These are phyloP conservation scores for Ctenodactylus gundi DNA, from an alignment of 2,113 vertebrate species.

Conservation along the genomic window DNA sequence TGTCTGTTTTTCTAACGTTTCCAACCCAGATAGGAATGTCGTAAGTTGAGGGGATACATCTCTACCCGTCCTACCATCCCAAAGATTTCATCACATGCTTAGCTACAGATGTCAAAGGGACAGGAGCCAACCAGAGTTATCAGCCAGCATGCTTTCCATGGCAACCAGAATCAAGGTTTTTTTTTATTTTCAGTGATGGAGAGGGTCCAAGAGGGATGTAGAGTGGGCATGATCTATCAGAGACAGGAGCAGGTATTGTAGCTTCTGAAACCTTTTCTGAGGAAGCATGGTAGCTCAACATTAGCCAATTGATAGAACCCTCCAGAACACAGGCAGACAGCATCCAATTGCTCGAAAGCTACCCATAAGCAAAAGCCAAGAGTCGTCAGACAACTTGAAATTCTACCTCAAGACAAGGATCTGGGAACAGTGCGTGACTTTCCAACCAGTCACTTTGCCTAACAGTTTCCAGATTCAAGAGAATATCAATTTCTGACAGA, in stretches of 20 bases:
- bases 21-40: neutral
- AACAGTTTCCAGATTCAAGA: neutral
- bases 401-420: neutral
- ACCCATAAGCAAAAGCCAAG: neutral
- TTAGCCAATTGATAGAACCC: too few relatives aligned
- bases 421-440: too few relatives aligned
- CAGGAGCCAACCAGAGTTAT: neutral
- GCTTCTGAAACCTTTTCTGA: neutral
- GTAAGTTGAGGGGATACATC: accelerated
- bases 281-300: neutral
- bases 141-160: neutral
- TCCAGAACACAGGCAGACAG: accelerated
- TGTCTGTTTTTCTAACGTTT: neutral
- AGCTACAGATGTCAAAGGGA: neutral
- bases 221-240: accelerated
- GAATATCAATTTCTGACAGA: neutral
- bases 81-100: neutral
- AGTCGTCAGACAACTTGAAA: neutral
- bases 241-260: accelerated
- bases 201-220: accelerated
- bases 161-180: neutral
- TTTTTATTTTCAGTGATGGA: too few relatives aligned
- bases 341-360: too few relatives aligned
- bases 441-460: neutral
- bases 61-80: accelerated